Base-by-base conservation (phyloP, 2,888 invertebrate genomes). In the Pteria penguin region DNA sequence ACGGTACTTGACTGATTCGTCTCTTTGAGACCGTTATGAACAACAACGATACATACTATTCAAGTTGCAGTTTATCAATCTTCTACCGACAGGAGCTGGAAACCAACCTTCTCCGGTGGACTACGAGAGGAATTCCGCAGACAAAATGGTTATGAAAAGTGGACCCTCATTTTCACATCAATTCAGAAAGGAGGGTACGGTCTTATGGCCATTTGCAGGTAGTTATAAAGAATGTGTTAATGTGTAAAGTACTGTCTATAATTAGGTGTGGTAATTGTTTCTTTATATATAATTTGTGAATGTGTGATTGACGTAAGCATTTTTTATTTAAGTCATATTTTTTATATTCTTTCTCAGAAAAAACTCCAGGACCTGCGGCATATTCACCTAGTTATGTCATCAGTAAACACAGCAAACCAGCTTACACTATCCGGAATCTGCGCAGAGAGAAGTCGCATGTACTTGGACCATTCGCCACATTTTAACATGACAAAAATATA, bases 381-480 rank as follows among this genome's bases (percentile, higher is more conserved):
- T 90, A 90, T 79, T 79, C 76, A 4, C 87, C 89, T 0, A 78
- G 73, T 14, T 72, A 71, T 60, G 77, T 79, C 4, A 73, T 77
- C 60, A 79, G 78, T 32, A 81, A 81, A 52, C 62, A 71, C 5
- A 81, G 84, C n/a, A 70, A 77, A 27, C 89, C 90, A 1, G 74
- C 88, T 8, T 90, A 82, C 76, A 88, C 87, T 24, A 89, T 90
- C 14, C 77, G 87, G 27, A 88, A 87, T n/a, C 78, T 87, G 18
- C 76, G 90, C 4, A 58, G 89, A 31, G 88, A 89, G 32, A 89
- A 88, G 75, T 86, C 89, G 0, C 87, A 88, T 71, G 68, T 83
- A 0, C 79, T 88, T 11, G 90, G 89, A n/a, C 90, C 90, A 18
- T 90, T 87, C 63, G 85, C 88, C 18, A 83, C 89, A 5, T 79